Evolutionary conservation across 1,140 invertebrate genomes (phyloP), one percentile per base, ranked within the genome.

Genomic region (Alviniconcha marisindica): DNA sequence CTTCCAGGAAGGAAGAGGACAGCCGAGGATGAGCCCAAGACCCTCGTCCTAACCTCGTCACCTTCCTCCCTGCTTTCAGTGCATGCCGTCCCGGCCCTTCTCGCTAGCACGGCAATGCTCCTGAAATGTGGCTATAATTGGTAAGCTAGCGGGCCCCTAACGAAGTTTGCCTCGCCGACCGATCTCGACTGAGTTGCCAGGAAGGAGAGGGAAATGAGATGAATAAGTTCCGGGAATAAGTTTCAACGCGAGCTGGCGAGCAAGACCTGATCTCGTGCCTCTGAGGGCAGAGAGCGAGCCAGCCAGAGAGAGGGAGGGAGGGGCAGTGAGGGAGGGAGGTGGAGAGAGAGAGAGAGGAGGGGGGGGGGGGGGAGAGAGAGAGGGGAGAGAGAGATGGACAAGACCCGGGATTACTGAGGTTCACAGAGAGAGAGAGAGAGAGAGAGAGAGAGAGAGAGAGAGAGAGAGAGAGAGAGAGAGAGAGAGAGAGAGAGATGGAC

Each of bases 201-300:
- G 60, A 66, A n/a, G n/a, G 60, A 66, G 60, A 66, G 60, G n/a
- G 60, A 66, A n/a, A 66, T n/a, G 60, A 66, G 60, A 66, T 7
- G 36, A 4, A 21, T 4, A 71, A 24, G 36, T 5, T 12, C 10
- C 10, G 60, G n/a, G 60, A 66, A 14, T 12, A n/a, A 66, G 60
- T 12, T 7, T 12, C 10, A 66, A n/a, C 5, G 60, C 14, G 60
- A n/a, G 18, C 10, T 7, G 28, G 60, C 7, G 60, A 31, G n/a
- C n/a, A n/a, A n/a, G n/a, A n/a, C n/a, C n/a, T n/a, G n/a, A n/a
- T n/a, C n/a, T n/a, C n/a, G n/a, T n/a, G n/a, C n/a, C n/a, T n/a
- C n/a, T n/a, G n/a, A n/a, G n/a, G n/a, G n/a, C 7, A 66, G 66
- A 36, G 31, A 71, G 18, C 5, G 60, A 66, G 60, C 7, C 10